Percentiles rank a stretch among this genome's conserved stretches.
Evolutionary conservation across 2,888 invertebrate genomes (phyloP).

Genomic region (Resseliella maxima): DNA sequence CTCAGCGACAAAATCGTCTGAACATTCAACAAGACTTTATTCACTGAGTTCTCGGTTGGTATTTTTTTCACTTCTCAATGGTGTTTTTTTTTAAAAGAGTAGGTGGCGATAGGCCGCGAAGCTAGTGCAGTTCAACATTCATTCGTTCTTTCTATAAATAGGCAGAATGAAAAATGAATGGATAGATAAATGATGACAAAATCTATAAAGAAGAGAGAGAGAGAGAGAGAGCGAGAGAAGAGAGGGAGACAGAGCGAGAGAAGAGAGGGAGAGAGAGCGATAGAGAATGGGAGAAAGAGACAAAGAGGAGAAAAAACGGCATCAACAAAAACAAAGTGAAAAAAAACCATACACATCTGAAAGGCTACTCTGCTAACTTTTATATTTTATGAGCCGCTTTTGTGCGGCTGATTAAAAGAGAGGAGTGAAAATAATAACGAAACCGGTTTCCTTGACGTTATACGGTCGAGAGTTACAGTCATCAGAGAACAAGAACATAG

Average conservation of each 20-base stretch:
- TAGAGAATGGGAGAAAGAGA: too few relatives aligned
- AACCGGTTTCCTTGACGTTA: constrained; percentile 41
- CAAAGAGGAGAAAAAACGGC: not conserved
- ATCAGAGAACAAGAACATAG: not conserved
- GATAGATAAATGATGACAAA: constrained; percentile 34
- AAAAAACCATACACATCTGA: constrained; percentile 17
- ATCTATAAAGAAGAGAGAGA: not conserved
- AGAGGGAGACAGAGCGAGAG: too few relatives aligned
- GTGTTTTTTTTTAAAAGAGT: not conserved
- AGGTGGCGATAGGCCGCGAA: constrained; percentile 11
- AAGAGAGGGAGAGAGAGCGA: too few relatives aligned
- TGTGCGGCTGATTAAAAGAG: constrained; percentile 41
- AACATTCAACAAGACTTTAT: not conserved
- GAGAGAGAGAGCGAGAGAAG: too few relatives aligned
- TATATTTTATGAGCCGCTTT: constrained; percentile 20
- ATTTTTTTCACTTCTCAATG: not conserved
- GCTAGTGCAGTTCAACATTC: constrained; percentile 28
- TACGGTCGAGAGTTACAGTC: not conserved
- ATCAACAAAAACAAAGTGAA: not conserved
- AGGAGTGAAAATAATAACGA: constrained; percentile 33
- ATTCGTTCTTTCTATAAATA: constrained; percentile 1
- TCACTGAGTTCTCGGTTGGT: not conserved
- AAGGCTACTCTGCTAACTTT: not conserved
- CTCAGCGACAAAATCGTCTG: not conserved
- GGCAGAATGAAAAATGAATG: constrained; percentile 16